Evolutionary conservation across 1,140 invertebrate species (phyloP).

Genomic region (Calliopsis andreniformis): DNA sequence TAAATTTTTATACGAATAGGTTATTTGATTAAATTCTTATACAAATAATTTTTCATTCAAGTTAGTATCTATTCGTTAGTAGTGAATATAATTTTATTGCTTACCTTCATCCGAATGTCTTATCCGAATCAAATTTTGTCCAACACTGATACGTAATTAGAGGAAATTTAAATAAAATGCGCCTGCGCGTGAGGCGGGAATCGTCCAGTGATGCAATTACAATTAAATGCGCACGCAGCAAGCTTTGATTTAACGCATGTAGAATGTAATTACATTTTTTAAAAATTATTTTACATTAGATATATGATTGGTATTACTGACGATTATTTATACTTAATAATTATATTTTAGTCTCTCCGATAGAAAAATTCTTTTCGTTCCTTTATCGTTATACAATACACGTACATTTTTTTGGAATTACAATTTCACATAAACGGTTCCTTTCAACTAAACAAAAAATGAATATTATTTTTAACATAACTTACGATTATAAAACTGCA

Average conservation of each 20-base stretch:
- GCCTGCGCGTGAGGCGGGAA: background rate
- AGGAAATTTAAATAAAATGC: background rate
- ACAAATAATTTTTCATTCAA: no score
- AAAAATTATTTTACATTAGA: background rate
- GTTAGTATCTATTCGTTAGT: no score
- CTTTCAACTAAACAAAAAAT: background rate
- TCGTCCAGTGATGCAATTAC: background rate
- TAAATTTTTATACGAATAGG: no score
- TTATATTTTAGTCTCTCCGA: background rate
- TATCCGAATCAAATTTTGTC: no score
- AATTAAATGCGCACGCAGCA: background rate
- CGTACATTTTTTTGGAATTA: background rate
- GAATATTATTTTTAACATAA: background rate
- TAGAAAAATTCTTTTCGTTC: background rate
- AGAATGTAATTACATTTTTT: background rate
- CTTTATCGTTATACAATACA: background rate
- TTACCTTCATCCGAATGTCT: no score
- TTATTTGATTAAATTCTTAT: no score
- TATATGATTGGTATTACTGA: no score
- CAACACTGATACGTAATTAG: no score
- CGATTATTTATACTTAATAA: background rate
- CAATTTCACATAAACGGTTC: background rate
- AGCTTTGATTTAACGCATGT: background rate
- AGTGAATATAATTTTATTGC: no score
- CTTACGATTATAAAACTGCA: background rate